Percentiles rank a stretch among this genome's conserved stretches.
phyloP scores from a whole-genome alignment of 2,113 vertebrate genomes.

The Spea multiplicata region DNA sequence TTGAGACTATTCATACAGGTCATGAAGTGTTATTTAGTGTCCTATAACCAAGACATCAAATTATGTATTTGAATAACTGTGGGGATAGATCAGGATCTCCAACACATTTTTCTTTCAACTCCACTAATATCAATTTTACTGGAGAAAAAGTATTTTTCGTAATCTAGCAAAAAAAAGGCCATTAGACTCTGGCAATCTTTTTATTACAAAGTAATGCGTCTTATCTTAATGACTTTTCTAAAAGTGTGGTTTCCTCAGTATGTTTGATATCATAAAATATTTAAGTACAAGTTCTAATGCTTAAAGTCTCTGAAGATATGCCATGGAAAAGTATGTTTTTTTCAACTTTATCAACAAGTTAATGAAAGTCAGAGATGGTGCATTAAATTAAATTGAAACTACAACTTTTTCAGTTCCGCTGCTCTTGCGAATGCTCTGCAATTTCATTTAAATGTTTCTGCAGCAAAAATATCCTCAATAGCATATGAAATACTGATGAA shows the following conservation, averaged over 20 bases:
- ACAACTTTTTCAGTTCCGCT: background rate
- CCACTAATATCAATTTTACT: background rate
- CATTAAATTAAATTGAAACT: background rate
- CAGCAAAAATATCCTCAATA: background rate
- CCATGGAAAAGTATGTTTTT: background rate
- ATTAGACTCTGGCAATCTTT: background rate
- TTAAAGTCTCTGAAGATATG: background rate
- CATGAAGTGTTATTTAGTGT: too few species aligned
- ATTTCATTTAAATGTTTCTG: background rate
- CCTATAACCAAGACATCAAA: too few species aligned
- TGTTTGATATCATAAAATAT: background rate
- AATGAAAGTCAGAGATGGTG: background rate
- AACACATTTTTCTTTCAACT: too few species aligned
- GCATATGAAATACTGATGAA: background rate
- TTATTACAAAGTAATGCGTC: background rate
- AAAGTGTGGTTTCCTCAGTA: background rate
- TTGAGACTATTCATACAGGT: too few species aligned
- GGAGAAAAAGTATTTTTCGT: background rate
- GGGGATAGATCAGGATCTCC: too few species aligned
- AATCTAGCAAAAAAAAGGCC: background rate
- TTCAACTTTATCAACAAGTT: conserved; percentile 4
- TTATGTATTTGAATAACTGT: too few species aligned
- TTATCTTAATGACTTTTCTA: conserved; percentile 2
- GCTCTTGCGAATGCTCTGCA: background rate
- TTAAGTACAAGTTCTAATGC: background rate